Evolutionary conservation across 2,797 vertebrate genomes (phyloP).

Genomic region (Typhlichthys eigenmanni): DNA sequence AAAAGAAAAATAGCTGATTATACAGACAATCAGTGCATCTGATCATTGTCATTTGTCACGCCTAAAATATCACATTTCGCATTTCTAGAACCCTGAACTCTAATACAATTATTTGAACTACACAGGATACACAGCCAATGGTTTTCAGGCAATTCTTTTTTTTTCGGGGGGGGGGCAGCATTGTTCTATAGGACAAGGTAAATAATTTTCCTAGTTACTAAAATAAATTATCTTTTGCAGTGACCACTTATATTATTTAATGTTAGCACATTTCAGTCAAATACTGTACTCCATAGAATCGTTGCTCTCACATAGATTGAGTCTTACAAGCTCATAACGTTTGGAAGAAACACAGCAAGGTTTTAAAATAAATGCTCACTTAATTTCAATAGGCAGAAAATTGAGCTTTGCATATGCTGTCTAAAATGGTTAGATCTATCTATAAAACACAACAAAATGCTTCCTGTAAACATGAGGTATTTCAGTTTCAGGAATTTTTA

Average conservation of each 20-base stretch:
- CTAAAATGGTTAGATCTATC: constrained; percentile 39
- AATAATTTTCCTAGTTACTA: constrained; percentile 51
- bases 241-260: constrained; percentile 40
- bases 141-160: background rate
- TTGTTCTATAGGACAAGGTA: constrained; percentile 41
- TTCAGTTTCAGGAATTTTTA: constrained; percentile 50
- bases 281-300: constrained; percentile 43
- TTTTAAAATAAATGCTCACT: constrained; percentile 15
- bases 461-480: constrained; percentile 69
- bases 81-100: constrained; percentile 60
- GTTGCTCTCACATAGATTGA: constrained; percentile 26
- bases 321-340: constrained; percentile 22
- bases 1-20: constrained; percentile 54
- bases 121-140: constrained; percentile 40
- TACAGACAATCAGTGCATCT: constrained; percentile 70
- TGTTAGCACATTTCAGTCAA: constrained; percentile 46
- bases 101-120: constrained; percentile 51
- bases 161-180: background rate
- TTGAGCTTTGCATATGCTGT: constrained; percentile 19
- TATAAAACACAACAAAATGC: constrained; percentile 37
- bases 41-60: constrained; percentile 60
- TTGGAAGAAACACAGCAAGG: constrained; percentile 3
- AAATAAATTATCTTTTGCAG: constrained; percentile 40
- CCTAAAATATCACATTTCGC: constrained; percentile 45
- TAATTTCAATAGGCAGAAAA: constrained; percentile 3